A percentile compares a stretch with the other conserved stretches of the same genome.
These are phyloP conservation scores for Arremon aurantiirostris DNA, from an alignment of 2,797 vertebrate species.

Conservation along the genomic window DNA sequence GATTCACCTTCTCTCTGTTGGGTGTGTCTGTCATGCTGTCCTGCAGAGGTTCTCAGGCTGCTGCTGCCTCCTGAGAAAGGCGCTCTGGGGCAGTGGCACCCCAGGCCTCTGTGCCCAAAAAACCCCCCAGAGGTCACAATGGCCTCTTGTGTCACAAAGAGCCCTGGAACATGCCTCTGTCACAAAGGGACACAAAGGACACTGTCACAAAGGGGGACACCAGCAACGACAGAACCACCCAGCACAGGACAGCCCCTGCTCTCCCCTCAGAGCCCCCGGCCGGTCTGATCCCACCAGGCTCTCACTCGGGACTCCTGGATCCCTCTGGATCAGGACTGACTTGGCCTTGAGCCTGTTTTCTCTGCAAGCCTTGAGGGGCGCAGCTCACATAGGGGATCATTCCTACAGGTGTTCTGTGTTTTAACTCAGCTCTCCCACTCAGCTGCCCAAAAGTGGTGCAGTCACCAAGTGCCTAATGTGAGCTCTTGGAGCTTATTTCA, in stretches of 20 bases:
- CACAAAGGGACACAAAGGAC: neutral
- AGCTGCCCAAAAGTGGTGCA: neutral
- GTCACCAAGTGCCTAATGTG: neutral
- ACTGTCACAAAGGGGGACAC: neutral
- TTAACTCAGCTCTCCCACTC: neutral
- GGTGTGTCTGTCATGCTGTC: neutral
- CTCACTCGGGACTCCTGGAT: neutral
- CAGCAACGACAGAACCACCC: neutral
- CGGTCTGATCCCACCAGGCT: fast-evolving
- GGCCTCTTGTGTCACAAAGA: neutral
- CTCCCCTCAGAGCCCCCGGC: neutral
- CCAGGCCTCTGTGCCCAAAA: neutral
- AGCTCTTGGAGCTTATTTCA: neutral
- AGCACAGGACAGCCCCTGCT: neutral
- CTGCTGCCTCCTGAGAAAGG: neutral
- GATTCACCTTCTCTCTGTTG: neutral
- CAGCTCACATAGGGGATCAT: neutral
- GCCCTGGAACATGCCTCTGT: fast-evolving
- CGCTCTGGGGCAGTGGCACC: neutral
- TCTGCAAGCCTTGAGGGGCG: neutral
- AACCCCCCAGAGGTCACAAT: neutral
- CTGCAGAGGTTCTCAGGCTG: neutral
- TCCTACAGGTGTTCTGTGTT: neutral
- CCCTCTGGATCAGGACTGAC: neutral
- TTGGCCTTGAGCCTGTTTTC: neutral